These are phyloP conservation scores for Meteorus colon DNA, from an alignment of 2,888 invertebrate genomes.

Conservation along the genomic window DNA sequence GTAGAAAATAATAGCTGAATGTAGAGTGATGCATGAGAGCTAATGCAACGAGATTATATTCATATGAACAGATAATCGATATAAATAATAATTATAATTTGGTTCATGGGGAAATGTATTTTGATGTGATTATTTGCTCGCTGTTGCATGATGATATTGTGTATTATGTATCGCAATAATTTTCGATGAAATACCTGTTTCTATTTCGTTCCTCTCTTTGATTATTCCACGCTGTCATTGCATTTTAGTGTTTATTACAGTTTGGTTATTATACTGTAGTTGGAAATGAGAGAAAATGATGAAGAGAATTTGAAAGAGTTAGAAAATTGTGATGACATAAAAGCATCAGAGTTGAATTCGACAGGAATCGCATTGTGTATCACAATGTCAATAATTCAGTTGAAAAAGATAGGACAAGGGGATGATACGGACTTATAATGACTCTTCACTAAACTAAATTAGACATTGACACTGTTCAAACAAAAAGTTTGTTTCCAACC, in stretches of 20 bases:
- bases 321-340: not conserved
- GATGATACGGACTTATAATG: conserved; percentile 10
- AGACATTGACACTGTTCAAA: conserved; percentile 62
- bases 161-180: conserved; percentile 22
- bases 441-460: not conserved
- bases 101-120: no score
- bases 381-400: conserved; percentile 13
- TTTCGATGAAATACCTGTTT: conserved; percentile 15
- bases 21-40: conserved; percentile 44
- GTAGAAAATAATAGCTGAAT: conserved; percentile 66
- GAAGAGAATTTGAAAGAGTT: not conserved
- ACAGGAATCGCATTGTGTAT: not conserved
- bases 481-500: conserved; percentile 47
- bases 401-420: not conserved
- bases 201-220: not conserved
- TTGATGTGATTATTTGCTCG: not conserved
- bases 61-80: not conserved
- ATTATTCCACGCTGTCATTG: no score
- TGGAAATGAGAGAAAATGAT: not conserved
- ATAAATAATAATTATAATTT: not conserved
- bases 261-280: no score
- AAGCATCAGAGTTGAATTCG: not conserved
- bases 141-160: conserved; percentile 21
- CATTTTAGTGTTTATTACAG: no score
- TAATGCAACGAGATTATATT: conserved; percentile 70